A percentile compares a stretch with the other conserved stretches of the same genome.
Conservation (phyloP, 2,797 vertebrate genomes). For the Acanthopagrus latus region DNA sequence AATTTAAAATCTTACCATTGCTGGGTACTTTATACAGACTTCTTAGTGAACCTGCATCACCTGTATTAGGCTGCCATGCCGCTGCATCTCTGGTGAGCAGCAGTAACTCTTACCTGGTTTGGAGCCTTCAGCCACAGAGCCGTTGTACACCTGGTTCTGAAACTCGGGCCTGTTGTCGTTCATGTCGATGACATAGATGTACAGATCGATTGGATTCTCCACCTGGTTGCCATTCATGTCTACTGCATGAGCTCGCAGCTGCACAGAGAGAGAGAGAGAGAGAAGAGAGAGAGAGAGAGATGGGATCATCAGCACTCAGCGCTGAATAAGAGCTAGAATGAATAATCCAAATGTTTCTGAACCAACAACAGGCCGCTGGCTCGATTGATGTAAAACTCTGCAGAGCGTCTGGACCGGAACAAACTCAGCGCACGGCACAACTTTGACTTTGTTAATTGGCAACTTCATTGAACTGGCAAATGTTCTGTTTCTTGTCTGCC, state of each 20-base stretch:
- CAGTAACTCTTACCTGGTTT: slow-evolving; percentile 91
- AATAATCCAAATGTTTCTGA: slow-evolving; percentile 30
- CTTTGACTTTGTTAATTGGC: slow-evolving; percentile 70
- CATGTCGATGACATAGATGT: slow-evolving; percentile 99
- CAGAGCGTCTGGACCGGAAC: slow-evolving; percentile 26
- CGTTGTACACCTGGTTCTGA: slow-evolving; percentile 96
- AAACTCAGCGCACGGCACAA: slow-evolving; percentile 40
- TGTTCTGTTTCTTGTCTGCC: slow-evolving; percentile 54
- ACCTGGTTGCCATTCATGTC: slow-evolving; percentile 99
- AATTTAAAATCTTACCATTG: background rate
- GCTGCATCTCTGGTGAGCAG: background rate
- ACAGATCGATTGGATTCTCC: slow-evolving; percentile 98
- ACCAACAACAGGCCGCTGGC: slow-evolving; percentile 20
- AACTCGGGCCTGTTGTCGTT: slow-evolving; percentile 99
- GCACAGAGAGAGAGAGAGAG: slow-evolving; percentile 35
- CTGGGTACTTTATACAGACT: background rate
- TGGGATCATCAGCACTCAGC: slow-evolving; percentile 25
- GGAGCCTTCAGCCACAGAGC: slow-evolving; percentile 96
- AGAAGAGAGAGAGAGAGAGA: slow-evolving; percentile 9
- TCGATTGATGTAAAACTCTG: slow-evolving; percentile 44
- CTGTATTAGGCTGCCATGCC: background rate
- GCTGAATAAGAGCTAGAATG: background rate
- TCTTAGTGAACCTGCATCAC: background rate
- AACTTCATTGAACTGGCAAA: slow-evolving; percentile 65
- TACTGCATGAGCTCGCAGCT: slow-evolving; percentile 97